Evolutionary conservation across 1,140 invertebrate genomes (phyloP).

Genomic region (Ostrea denselamellosa): DNA sequence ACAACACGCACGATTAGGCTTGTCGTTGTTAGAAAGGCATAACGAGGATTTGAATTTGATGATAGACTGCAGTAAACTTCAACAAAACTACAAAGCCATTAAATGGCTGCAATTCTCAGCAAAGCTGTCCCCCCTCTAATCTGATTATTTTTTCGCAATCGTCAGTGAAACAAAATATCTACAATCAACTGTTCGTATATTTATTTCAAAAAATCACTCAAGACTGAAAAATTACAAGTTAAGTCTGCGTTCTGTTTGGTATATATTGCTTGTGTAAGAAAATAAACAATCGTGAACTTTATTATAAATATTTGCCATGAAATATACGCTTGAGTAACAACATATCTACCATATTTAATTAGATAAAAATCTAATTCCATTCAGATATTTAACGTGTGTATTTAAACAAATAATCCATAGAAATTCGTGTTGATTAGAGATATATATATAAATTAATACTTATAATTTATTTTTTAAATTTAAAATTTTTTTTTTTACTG

Average conservation of each 20-base stretch:
- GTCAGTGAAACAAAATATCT: slow-evolving; percentile 4
- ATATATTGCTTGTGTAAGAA: slow-evolving; percentile 29
- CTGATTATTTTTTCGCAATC: not conserved
- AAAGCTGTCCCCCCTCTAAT: not conserved
- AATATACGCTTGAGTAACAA: slow-evolving; percentile 18
- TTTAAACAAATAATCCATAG: not conserved
- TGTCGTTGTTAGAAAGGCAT: not conserved
- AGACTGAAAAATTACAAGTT: not conserved
- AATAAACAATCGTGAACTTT: slow-evolving; percentile 31
- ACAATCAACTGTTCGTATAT: not conserved
- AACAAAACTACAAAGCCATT: slow-evolving; percentile 10
- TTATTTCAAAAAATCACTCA: slow-evolving; percentile 21
- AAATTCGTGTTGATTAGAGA: too few species aligned
- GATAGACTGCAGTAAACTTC: not conserved
- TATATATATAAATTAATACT: too few species aligned
- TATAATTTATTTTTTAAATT: too few species aligned
- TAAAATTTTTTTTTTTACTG: too few species aligned
- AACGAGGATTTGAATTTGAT: not conserved
- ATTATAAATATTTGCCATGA: slow-evolving; percentile 21
- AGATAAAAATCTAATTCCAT: slow-evolving; percentile 12
- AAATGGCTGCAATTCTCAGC: not conserved
- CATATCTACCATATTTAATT: not conserved
- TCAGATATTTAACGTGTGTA: not conserved
- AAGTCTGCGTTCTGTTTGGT: slow-evolving; percentile 15
- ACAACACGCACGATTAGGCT: not conserved